Conservation (phyloP, 2,797 vertebrate species). For the Leuciscus waleckii region DNA sequence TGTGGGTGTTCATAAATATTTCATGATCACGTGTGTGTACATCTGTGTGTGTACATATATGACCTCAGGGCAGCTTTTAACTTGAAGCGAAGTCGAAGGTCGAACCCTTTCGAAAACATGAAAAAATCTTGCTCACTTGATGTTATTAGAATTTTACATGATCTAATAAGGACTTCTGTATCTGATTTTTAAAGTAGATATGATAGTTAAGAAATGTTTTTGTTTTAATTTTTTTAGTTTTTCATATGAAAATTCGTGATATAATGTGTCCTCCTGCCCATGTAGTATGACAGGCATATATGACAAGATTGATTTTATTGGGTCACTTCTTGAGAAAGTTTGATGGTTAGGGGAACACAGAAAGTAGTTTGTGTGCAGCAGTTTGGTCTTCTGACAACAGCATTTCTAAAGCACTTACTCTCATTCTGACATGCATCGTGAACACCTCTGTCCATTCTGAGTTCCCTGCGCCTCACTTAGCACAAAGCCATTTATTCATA, state of each 20-base stretch:
- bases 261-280: background rate
- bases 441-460: slow-evolving; percentile 30
- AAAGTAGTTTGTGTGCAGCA: slow-evolving; percentile 32
- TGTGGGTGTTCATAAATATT: slow-evolving; percentile 36
- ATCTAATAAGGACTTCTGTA: background rate
- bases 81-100: slow-evolving; percentile 32
- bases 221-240: background rate
- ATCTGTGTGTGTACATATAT: background rate
- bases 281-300: background rate
- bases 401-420: slow-evolving; percentile 22
- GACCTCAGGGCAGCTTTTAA: slow-evolving; percentile 58
- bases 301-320: slow-evolving; percentile 27
- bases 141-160: slow-evolving; percentile 19
- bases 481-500: slow-evolving; percentile 40
- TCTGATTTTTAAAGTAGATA: slow-evolving; percentile 17
- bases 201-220: slow-evolving; percentile 5
- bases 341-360: slow-evolving; percentile 32
- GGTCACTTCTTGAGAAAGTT: slow-evolving; percentile 35
- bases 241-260: background rate
- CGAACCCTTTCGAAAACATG: slow-evolving; percentile 47
- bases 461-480: background rate
- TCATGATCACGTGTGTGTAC: background rate
- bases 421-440: background rate
- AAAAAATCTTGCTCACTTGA: slow-evolving; percentile 8
- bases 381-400: slow-evolving; percentile 27